Percentiles rank a stretch among this genome's conserved stretches.
phyloP scores from a whole-genome alignment of 2,888 invertebrate genomes.

The Netelia virgata region DNA sequence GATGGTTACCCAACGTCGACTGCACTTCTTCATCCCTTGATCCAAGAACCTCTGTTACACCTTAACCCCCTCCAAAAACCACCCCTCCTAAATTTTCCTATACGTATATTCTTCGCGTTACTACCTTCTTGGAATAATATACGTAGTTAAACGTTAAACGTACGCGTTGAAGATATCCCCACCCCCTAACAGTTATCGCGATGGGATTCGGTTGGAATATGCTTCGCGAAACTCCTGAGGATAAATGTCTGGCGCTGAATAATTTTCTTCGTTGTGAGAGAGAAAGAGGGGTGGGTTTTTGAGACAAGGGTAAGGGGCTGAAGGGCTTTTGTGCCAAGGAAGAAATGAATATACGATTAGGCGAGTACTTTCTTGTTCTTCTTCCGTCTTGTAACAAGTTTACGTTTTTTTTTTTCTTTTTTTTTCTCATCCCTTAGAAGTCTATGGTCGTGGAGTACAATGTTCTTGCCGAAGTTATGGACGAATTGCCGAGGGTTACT shows the following conservation, averaged over 20 bases:
- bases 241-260: slow-evolving; percentile 50
- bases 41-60: slow-evolving; percentile 50
- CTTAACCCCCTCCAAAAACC: not conserved
- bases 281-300: not conserved
- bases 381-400: not conserved
- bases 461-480: not conserved
- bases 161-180: slow-evolving; percentile 13
- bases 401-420: not conserved
- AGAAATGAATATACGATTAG: slow-evolving; percentile 20
- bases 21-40: slow-evolving; percentile 68
- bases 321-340: slow-evolving; percentile 5
- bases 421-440: not conserved
- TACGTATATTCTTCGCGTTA: slow-evolving; percentile 11
- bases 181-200: slow-evolving; percentile 28
- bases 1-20: slow-evolving; percentile 56
- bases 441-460: not conserved
- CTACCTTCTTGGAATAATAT: slow-evolving; percentile 41
- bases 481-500: not conserved
- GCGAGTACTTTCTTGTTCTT: not conserved
- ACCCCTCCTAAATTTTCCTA: not conserved
- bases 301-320: not conserved
- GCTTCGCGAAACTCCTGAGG: slow-evolving; percentile 16
- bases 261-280: slow-evolving; percentile 22
- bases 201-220: slow-evolving; percentile 36
- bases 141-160: slow-evolving; percentile 22